Conservation (phyloP, 2,113 vertebrate species). For the Urocynchramus pylzowi region DNA sequence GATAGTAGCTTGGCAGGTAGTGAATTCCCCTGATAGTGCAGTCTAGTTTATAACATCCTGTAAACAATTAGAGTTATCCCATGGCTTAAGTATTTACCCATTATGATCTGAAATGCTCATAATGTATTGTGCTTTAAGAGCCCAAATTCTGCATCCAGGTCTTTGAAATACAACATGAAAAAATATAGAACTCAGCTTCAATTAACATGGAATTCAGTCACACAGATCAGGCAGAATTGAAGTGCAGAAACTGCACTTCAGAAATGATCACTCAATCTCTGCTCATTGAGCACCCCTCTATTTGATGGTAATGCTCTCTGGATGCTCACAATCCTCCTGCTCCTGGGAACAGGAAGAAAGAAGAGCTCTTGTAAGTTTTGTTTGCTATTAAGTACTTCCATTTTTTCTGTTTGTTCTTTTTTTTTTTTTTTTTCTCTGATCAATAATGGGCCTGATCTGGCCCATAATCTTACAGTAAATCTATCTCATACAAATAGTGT, state of each 20-base stretch:
- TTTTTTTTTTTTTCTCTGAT: background rate
- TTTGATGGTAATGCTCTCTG: background rate
- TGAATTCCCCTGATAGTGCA: background rate
- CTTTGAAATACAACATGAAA: background rate
- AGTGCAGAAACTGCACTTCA: background rate
- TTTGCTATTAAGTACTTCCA: background rate
- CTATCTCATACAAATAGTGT: background rate
- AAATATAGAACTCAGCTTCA: background rate
- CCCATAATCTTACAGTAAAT: background rate
- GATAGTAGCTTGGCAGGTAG: background rate
- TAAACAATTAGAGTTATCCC: background rate
- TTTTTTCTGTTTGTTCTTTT: rapidly evolving
- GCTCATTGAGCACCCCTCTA: background rate
- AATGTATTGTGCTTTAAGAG: background rate
- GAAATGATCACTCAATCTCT: background rate
- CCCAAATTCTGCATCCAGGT: background rate
- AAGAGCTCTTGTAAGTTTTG: background rate
- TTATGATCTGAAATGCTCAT: background rate
- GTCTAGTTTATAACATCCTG: background rate
- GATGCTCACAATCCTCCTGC: background rate
- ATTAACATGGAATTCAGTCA: background rate
- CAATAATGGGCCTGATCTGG: background rate
- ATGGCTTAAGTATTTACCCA: background rate
- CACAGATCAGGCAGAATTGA: background rate
- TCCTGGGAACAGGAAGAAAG: background rate